Conservation (phyloP, 2,113 vertebrate species). For the Phaethon lepturus region DNA sequence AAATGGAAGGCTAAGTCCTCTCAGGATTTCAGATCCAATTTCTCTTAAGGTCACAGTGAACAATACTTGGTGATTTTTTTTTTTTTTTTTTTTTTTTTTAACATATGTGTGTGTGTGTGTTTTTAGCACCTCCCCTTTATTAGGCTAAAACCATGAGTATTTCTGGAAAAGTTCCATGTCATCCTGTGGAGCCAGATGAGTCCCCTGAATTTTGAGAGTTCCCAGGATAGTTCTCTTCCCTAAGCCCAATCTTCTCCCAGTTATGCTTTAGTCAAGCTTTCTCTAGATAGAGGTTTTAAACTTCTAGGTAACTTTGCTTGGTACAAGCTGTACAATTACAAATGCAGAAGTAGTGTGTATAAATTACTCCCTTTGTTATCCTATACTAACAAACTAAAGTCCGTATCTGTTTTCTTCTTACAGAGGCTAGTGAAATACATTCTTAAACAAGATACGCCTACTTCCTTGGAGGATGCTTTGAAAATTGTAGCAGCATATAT, state of each 20-base stretch:
- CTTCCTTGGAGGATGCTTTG: slow-evolving; percentile 89
- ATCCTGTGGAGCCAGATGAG: not conserved
- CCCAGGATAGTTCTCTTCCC: not conserved
- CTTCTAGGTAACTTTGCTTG: not conserved
- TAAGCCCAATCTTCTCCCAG: not conserved
- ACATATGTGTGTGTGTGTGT: no score
- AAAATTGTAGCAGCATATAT: slow-evolving; percentile 86
- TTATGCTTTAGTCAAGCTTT: not conserved
- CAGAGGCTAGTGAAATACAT: slow-evolving; percentile 91
- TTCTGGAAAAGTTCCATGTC: not conserved
- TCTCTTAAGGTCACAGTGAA: not conserved
- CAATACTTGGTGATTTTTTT: not conserved
- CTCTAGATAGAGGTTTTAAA: not conserved
- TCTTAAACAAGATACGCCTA: slow-evolving; percentile 86
- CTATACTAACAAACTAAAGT: not conserved
- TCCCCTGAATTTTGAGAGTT: not conserved
- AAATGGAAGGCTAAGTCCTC: not conserved
- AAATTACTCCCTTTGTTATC: not conserved
- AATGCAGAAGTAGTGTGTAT: not conserved
- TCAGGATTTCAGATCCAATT: not conserved
- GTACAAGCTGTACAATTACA: not conserved
- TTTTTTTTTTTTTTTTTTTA: not conserved
- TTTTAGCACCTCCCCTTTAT: not conserved
- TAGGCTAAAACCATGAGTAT: not conserved
- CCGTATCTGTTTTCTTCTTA: not conserved